Conservation (phyloP, 2,113 vertebrate genomes). For the Dryoscopus gambensis region DNA sequence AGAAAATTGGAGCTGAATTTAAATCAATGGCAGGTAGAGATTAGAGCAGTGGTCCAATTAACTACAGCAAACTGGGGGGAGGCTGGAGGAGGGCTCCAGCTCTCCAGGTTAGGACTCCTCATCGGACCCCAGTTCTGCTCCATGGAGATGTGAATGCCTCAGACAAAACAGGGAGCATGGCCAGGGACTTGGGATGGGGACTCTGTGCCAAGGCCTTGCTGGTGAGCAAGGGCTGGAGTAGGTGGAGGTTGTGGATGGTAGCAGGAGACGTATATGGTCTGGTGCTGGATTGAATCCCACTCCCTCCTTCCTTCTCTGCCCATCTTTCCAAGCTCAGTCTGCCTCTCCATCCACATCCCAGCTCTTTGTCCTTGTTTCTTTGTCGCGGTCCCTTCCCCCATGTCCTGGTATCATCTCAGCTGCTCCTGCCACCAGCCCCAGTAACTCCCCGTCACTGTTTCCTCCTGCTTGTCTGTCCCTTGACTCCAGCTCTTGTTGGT, state of each 20-base stretch:
- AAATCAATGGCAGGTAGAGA: constrained; percentile 55
- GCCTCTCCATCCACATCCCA: background rate
- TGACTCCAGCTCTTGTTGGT: background rate
- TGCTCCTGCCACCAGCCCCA: background rate
- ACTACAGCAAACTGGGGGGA: background rate
- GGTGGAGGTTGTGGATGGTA: background rate
- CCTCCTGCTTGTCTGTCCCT: background rate
- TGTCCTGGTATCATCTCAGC: background rate
- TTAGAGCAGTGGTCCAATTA: constrained; percentile 8
- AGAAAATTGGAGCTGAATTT: constrained; percentile 49
- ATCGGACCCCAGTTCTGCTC: background rate
- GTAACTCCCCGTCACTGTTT: background rate
- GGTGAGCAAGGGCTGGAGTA: background rate
- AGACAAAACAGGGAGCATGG: background rate
- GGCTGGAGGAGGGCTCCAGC: background rate
- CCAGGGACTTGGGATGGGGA: background rate
- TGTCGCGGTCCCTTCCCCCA: background rate
- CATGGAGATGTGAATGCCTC: background rate
- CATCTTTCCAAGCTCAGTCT: background rate
- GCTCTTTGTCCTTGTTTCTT: background rate
- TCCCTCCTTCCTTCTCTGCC: background rate
- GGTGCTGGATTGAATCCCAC: background rate
- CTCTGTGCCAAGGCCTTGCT: background rate
- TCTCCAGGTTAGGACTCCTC: background rate
- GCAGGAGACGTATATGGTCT: background rate